Base-by-base conservation (phyloP, 2,888 invertebrate species). In the Drosophila sordidapex region DNA sequence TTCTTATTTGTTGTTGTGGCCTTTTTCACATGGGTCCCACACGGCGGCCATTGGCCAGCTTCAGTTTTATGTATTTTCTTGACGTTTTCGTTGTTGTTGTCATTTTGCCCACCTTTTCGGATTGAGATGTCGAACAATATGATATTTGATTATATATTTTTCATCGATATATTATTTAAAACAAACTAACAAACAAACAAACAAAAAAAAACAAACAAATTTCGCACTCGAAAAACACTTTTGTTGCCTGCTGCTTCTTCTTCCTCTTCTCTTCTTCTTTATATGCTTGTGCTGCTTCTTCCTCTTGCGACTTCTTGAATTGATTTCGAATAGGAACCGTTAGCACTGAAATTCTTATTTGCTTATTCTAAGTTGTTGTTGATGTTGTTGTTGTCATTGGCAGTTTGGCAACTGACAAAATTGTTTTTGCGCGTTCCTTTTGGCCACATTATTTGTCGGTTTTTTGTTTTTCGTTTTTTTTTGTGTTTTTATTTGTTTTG, bases 251-350 rank as follows among this genome's bases (percentile, higher is more conserved):
- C 58, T 57, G 33, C 59, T 49, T 35, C 35, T 49, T 36, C 35
- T 52, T 27, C 27, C 51, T 54, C 43, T 58, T 25, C 51, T 58
- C 54, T 59, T 25, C 49, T 33, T 18, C 49, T 53, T 35, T 2
- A 13, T 21, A n/a, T 48, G 18, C 21, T 15, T 46, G 46, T 38
- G 13, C 27, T 60, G 18, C 29, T 56, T 38, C 60, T 70, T 61
- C 38, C 33, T 46, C 40, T 51, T 46, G 52, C n/a, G 29, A 29
- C 31, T 51, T 38, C n/a, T 38, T 36, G 48, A 54, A 35, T 38
- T 53, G 54, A 36, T 58, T 67, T 69, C 66, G 51, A 49, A 52
- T 86, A 78, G 87, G 78, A 86, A 88, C 83, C 77, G 80, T 74
- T 56, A 56, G 79, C 67, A 75, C 68, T 70, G 52, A 31, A 29